A percentile compares a stretch with the other conserved stretches of the same genome.
These are phyloP conservation scores for Hesperophylax magnus DNA, from an alignment of 1,140 invertebrate genomes.

Conservation along the genomic window DNA sequence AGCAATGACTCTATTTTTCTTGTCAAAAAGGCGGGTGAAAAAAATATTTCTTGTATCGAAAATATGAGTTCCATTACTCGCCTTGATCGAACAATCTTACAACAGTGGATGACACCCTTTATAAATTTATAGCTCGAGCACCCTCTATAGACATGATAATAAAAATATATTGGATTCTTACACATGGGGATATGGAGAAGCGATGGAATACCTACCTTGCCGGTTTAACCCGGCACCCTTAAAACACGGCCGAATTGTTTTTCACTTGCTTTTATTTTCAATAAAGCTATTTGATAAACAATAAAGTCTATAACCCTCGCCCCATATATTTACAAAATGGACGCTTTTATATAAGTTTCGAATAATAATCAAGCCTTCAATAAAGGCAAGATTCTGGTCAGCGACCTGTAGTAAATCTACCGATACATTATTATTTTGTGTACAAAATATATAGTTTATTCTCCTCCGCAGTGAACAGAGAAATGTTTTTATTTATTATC, in stretches of 20 bases:
- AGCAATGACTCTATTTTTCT: conserved; percentile 4
- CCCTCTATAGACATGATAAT: conserved; percentile 35
- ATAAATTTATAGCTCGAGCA: conserved; percentile 27
- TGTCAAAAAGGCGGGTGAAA: background rate
- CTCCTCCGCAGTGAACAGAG: no score
- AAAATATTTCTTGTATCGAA: conserved; percentile 12
- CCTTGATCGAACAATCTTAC: conserved; percentile 42
- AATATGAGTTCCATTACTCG: conserved; percentile 38
- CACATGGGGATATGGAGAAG: conserved; percentile 1
- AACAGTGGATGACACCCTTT: conserved; percentile 39
- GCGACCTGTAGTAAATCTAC: no score
- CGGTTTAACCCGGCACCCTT: background rate
- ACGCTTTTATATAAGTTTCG: no score
- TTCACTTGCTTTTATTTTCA: conserved; percentile 40
- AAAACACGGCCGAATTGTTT: conserved; percentile 29
- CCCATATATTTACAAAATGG: background rate
- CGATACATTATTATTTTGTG: no score
- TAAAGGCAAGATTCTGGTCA: no score
- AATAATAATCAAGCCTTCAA: no score
- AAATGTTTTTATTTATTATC: no score
- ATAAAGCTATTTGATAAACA: conserved; percentile 32
- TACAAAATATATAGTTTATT: no score
- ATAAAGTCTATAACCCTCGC: conserved; percentile 1
- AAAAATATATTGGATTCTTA: conserved; percentile 44
- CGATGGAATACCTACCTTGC: conserved; percentile 19